Evolutionary conservation across 2,888 invertebrate genomes (phyloP).

Genomic region (Piscicola geometra): DNA sequence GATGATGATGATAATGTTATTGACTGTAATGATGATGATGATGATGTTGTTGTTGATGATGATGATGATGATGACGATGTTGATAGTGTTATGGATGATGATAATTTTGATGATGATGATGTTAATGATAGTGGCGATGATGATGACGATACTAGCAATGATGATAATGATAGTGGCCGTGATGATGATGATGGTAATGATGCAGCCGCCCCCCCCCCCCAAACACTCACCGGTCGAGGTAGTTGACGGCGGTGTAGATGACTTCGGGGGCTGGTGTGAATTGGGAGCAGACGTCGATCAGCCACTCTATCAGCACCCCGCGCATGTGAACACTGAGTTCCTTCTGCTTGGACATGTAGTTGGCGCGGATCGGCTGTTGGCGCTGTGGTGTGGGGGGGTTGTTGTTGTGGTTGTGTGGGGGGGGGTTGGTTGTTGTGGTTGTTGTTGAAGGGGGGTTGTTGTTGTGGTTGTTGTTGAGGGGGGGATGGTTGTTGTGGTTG

Average conservation of each 20-base stretch:
- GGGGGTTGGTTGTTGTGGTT: too few relatives aligned
- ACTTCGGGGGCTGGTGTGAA: constrained; percentile 84
- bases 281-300: constrained; percentile 92
- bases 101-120: constrained; percentile 20
- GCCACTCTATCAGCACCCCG: constrained; percentile 89
- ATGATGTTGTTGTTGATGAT: not conserved
- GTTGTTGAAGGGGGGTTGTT: too few relatives aligned
- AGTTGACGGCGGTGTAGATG: constrained; percentile 82
- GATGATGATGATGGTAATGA: not conserved
- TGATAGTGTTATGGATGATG: constrained; percentile 27
- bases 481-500: too few relatives aligned
- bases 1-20: constrained; percentile 14
- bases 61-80: constrained; percentile 17
- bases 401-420: not conserved
- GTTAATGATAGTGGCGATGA: constrained; percentile 19
- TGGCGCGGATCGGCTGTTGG: not conserved
- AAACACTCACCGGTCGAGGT: constrained; percentile 69
- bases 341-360: constrained; percentile 88
- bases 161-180: not conserved
- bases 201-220: not conserved
- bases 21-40: not conserved
- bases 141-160: not conserved
- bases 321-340: constrained; percentile 90
- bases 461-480: too few relatives aligned
- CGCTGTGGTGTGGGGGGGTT: not conserved